Conservation (phyloP, 1,140 invertebrate genomes). For the Druon quercuslanigerum region DNA sequence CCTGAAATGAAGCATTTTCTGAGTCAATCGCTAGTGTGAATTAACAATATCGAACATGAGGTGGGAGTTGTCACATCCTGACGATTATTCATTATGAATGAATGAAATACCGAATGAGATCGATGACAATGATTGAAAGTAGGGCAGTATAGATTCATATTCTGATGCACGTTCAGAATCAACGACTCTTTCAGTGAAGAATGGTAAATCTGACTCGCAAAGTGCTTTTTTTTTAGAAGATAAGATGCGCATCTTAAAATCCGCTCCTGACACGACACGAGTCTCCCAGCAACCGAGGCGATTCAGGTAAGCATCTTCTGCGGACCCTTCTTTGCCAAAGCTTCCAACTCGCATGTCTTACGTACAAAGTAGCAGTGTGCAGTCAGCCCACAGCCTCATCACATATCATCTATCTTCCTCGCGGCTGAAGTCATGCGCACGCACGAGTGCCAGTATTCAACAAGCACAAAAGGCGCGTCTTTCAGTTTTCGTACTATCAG, state of each 20-base stretch:
- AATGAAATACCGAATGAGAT: too few species aligned
- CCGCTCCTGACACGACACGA: neutral
- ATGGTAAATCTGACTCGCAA: neutral
- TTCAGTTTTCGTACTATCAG: neutral
- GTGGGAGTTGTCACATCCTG: too few species aligned
- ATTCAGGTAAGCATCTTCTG: neutral
- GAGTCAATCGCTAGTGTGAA: too few species aligned
- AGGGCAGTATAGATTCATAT: too few species aligned
- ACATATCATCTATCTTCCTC: slow-evolving; percentile 51
- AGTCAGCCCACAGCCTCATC: slow-evolving; percentile 36
- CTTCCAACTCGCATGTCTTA: slow-evolving; percentile 43
- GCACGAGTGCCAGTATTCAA: neutral
- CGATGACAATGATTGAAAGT: too few species aligned
- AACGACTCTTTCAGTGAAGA: too few species aligned
- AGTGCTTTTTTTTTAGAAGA: neutral
- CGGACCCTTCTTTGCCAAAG: slow-evolving; percentile 4
- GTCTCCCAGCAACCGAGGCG: neutral
- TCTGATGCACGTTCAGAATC: too few species aligned
- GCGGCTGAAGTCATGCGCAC: slow-evolving; percentile 32
- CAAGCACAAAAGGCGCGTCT: neutral
- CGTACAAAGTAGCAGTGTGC: slow-evolving; percentile 54
- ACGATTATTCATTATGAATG: too few species aligned
- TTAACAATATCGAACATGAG: too few species aligned
- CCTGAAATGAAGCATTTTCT: too few species aligned
- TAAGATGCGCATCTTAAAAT: neutral